Evolutionary conservation across 37 sponge, comb jelly and placozoan genomes (phyloP), one percentile per base, ranked within the genome.

Genomic region (Aplysina aerophoba): DNA sequence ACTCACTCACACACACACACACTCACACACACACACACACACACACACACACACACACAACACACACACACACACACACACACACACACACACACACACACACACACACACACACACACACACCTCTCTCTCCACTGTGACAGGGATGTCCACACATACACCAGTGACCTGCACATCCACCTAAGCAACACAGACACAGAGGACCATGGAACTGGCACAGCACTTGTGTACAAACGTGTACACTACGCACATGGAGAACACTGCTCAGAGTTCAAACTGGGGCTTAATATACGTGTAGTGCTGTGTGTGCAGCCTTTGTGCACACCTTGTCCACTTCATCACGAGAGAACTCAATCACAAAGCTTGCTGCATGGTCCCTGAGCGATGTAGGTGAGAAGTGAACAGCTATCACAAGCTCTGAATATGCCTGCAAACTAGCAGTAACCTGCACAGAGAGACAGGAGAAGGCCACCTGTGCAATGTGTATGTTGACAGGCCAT

Each of bases 101-200:
- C 33, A 30, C 34, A 69, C 34, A 35, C 34, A 69, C 71, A 35
- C 34, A 57, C 38, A 59, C 15, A 21, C 66, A 39, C 68, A 34
- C 77, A 85, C 86, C 72, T 94, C 90, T 54, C 69, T 83, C 79
- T 94, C 85, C 19, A 89, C 78, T 57, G 79, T 92, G 1, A 96
- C 80, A 3, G 97, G 94, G 12, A 96, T 73, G 56, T 91, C 92
- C 30, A 85, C 58, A 37, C 87, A 89, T 41, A 69, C 34, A 0
- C 94, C 97, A 15, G 22, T 14, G 2, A 79, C 94, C 36, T 55
- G 15, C 14, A 96, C 61, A 15, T 54, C 58, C n/a, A 96, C 39
- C 92, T 93, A 64, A 1, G 54, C 39, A 27, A 55, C 34, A 53
- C 33, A 75, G 27, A 74, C 14, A 44, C 50, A 44, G 6, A 44